Base-by-base conservation (phyloP, 2,888 invertebrate species). In the Hypena proboscidalis region DNA sequence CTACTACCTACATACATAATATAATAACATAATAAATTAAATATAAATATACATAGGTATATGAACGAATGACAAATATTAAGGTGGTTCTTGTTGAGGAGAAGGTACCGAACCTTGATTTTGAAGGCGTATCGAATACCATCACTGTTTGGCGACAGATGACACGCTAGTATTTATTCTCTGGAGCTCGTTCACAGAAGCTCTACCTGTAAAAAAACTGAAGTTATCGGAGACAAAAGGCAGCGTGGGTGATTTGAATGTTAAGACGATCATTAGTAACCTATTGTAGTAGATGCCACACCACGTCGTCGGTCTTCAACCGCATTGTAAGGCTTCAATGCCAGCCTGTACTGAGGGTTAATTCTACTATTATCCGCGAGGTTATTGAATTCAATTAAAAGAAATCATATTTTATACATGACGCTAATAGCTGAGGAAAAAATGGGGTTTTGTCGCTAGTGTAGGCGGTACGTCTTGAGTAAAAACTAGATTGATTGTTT, bases 241-340 rank as follows among this genome's bases (percentile, higher is more conserved):
- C 67, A 62, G 74, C 82, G 89, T 85, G 82, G 89, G 87, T 80
- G 84, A 85, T 80, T 78, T 85, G 85, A 89, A 89, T 89, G 89
- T 74, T 88, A 88, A 86, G 83, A 83, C 78, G 75, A 83, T 89
- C 90, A 90, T 90, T 90, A 90, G 87, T 58, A 61, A 27, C 58
- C 83, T 72, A 86, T 90, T 90, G 90, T 64, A 84, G 63, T 64
- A 33, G 30, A 45, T 45, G 34, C 44, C 44, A 39, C 22, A 39
- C 39, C 33, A 44, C 32, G 62, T 29, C 74, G 48, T 68, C 48
- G 85, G 40, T 73, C 45, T 77, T 83, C 85, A 89, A 90, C 82
- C 53, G 26, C 23, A 53, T 66, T 62, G 65, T 53, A 40, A 22
- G 10, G 29, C 27, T 8, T 54, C 45, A 52, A 54, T 60, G 37